Conservation (phyloP, 1,140 invertebrate genomes). For the Eupeodes corollae region DNA sequence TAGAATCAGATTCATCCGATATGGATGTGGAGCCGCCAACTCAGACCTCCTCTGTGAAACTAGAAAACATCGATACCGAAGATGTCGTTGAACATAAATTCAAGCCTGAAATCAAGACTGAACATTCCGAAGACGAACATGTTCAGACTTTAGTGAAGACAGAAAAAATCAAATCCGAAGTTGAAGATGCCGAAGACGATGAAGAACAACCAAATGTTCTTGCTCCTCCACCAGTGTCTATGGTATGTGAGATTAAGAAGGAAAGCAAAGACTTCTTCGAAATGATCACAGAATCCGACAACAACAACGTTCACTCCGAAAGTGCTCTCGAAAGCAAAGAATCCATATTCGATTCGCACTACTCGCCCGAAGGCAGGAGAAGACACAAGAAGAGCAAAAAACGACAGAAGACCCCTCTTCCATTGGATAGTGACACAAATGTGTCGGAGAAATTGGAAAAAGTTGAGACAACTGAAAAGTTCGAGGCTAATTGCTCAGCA, state of each 20-base stretch:
- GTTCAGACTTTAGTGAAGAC: constrained; percentile 24
- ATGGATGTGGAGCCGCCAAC: background rate
- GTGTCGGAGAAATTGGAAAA: constrained; percentile 16
- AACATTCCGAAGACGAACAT: background rate
- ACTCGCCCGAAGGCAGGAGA: constrained; percentile 46
- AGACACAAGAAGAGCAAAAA: constrained; percentile 78
- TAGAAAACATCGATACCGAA: constrained; percentile 5
- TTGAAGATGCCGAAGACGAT: constrained; percentile 27
- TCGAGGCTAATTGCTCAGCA: background rate
- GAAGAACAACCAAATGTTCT: constrained; percentile 19
- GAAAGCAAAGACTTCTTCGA: constrained; percentile 23
- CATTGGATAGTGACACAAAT: constrained; percentile 9
- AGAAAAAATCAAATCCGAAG: constrained; percentile 38
- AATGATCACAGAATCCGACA: background rate
- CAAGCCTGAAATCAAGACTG: constrained; percentile 35
- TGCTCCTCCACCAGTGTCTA: constrained; percentile 19
- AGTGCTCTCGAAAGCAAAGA: constrained; percentile 5
- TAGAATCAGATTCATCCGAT: constrained; percentile 43
- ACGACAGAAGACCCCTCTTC: constrained; percentile 54
- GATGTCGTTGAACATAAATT: constrained; percentile 28
- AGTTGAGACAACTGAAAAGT: constrained; percentile 1
- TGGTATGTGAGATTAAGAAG: constrained; percentile 37
- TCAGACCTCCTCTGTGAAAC: constrained; percentile 3
- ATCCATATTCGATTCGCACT: constrained; percentile 9
- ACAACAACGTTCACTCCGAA: background rate